A percentile compares a stretch with the other conserved stretches of the same genome.
These are phyloP conservation scores for Morbakka virulenta DNA, from an alignment of 30 jellyfish, hydroid and myxozoan genomes.

Conservation along the genomic window DNA sequence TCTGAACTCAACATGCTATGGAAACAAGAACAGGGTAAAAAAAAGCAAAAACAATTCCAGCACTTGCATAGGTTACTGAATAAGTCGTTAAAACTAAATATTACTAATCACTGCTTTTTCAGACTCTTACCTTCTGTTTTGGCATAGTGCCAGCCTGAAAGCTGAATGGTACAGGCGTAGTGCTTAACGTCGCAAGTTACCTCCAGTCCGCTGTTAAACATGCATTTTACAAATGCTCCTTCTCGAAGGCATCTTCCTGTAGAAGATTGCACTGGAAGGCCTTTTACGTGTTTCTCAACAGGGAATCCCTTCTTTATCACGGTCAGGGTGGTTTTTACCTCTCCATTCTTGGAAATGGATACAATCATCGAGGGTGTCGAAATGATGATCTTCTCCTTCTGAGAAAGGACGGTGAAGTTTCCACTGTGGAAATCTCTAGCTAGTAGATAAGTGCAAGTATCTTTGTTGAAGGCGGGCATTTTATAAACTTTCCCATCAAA, in stretches of 20 bases:
- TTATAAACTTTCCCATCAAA: conserved; percentile 85
- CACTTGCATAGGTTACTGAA: no score
- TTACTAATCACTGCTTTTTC: no score
- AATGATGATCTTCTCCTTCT: conserved; percentile 75
- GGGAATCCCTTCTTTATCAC: conserved; percentile 33
- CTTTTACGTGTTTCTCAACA: conserved; percentile 33
- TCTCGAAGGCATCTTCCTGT: conserved; percentile 54
- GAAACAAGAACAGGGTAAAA: neutral
- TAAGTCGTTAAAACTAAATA: no score
- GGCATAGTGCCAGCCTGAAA: conserved; percentile 87
- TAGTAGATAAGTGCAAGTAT: conserved; percentile 78
- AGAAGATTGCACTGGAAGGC: conserved; percentile 84
- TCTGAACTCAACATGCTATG: no score
- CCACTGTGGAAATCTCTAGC: conserved; percentile 92
- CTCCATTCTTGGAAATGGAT: conserved; percentile 60
- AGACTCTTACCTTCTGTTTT: conserved; percentile 76
- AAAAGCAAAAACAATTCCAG: neutral
- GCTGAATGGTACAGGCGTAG: conserved; percentile 67
- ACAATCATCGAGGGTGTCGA: conserved; percentile 89
- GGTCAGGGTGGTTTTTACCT: conserved; percentile 54
- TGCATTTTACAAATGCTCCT: conserved; percentile 51
- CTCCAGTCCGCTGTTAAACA: conserved; percentile 57
- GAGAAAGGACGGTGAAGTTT: conserved; percentile 83
- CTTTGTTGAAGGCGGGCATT: conserved; percentile 59
- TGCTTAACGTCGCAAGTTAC: conserved; percentile 69